phyloP scores from a whole-genome alignment of 2,888 invertebrate species.

The Toxonevra muliebris region DNA sequence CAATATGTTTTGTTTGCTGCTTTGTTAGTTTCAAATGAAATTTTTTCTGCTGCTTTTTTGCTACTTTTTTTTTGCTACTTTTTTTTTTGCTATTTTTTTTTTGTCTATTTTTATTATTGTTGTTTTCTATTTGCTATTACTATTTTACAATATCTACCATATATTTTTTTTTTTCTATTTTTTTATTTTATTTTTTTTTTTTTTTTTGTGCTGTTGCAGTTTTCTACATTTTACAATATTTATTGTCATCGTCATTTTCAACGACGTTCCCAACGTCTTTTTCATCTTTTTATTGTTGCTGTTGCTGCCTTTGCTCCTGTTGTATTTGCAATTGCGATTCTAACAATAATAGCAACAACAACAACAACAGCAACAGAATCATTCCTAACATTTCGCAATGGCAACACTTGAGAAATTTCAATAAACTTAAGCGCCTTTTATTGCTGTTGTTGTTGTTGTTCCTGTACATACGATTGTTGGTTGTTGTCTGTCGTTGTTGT shows the following conservation, averaged over 20 bases:
- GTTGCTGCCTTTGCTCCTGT: background rate
- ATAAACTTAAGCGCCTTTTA: constrained; percentile 32
- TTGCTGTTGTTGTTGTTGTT: background rate
- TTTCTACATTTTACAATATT: constrained; percentile 44
- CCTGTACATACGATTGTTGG: background rate
- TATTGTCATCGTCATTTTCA: constrained; percentile 47
- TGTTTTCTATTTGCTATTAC: background rate
- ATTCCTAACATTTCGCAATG: background rate
- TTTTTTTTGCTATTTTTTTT: background rate
- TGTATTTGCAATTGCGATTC: too few relatives aligned
- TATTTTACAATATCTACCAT: constrained; percentile 35
- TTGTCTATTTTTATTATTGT: background rate
- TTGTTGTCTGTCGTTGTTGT: background rate
- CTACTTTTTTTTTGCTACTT: background rate
- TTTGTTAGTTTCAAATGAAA: too few relatives aligned
- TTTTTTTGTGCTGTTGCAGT: constrained; percentile 18
- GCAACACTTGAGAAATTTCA: constrained; percentile 34
- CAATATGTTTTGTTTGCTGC: too few relatives aligned
- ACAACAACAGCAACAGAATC: background rate
- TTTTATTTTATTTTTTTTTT: constrained; percentile 44
- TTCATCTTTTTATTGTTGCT: constrained; percentile 39
- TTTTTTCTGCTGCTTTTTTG: too few relatives aligned
- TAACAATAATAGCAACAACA: background rate
- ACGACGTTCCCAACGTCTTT: constrained; percentile 48
- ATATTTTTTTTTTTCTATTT: constrained; percentile 21